phyloP scores from a whole-genome alignment of 2,888 invertebrate species.

The Dryocosmus kuriphilus region DNA sequence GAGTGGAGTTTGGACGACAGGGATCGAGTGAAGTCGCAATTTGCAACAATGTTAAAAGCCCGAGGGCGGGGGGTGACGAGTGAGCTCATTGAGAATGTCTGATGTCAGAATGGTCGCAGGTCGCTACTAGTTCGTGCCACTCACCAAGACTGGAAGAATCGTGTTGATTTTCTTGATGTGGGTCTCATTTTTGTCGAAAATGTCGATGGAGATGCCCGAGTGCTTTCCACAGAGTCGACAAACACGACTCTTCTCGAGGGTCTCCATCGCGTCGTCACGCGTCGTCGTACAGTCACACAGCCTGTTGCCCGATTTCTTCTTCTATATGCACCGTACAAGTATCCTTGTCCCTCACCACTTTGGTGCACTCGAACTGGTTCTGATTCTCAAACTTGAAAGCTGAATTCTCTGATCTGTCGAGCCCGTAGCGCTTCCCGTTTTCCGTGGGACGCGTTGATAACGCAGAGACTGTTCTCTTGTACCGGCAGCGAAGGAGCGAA shows the following conservation, averaged over 20 bases:
- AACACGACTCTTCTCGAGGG: conserved; percentile 71
- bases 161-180: conserved; percentile 73
- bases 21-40: not conserved
- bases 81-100: conserved; percentile 42
- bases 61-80: conserved; percentile 3
- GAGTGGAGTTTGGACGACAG: conserved; percentile 20
- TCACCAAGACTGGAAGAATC: conserved; percentile 73
- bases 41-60: conserved; percentile 21
- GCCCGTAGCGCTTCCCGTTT: too few species aligned
- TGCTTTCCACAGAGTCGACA: conserved; percentile 74
- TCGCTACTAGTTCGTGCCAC: conserved; percentile 49
- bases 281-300: too few species aligned
- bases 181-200: conserved; percentile 71
- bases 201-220: conserved; percentile 70
- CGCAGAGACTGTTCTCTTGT: too few species aligned
- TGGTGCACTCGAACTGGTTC: not conserved
- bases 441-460: too few species aligned
- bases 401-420: too few species aligned
- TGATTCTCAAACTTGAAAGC: too few species aligned
- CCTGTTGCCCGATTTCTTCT: conserved; percentile 20
- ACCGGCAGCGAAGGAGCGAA: too few species aligned
- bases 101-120: conserved; percentile 20
- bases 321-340: not conserved
- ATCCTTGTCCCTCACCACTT: not conserved
- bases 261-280: conserved; percentile 68